Base-by-base conservation (phyloP, 2,888 invertebrate genomes). In the Chymomyza procnemis region DNA sequence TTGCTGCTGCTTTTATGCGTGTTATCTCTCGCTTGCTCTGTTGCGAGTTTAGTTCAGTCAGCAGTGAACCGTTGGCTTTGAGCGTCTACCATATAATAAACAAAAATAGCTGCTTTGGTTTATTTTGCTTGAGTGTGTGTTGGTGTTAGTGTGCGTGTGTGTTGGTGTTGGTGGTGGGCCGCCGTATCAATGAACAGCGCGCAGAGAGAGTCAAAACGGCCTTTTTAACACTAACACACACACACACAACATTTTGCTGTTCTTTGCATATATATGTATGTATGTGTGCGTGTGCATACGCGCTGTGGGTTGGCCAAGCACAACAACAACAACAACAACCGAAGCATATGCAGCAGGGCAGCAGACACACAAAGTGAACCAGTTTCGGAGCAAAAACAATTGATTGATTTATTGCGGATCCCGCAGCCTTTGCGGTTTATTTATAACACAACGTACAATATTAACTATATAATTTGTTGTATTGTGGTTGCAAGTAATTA, bases 81-180 rank as follows among this genome's bases (percentile, higher is more conserved):
- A 82, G 71, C 61, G 87, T 69, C 66, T 64, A 19, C 57, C 59
- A 66, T 54, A 61, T 59, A 84, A 79, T 85, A 76, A 34, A 82
- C 67, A 74, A 69, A 84, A 83, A 78, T 70, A 78, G 67, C 70
- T 57, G 66, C 14, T 54, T 50, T 41, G 34, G 34, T 41, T 41
- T 41, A 12, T 41, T 41, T 41, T 14, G 26, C 8, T 26, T 6
- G 8, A 41, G 34, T 26, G 34, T n/a, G n/a, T 41, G 12, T 9
- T 41, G 73, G 52, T 48, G 30, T 57, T 34, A 55, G 48, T 71
- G 54, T n/a, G n/a, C n/a, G n/a, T n/a, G n/a, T n/a, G n/a, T 41
- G 12, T 9, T 41, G 73, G 52, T 48, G 30, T 57, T 34, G 59
- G 48, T 71, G 54, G 67, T 69, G 47, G 64, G 26, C 30, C 34